Evolutionary conservation across 2,113 vertebrate genomes (phyloP), one percentile per base, ranked within the genome.

Genomic region (Anguilla japonica): DNA sequence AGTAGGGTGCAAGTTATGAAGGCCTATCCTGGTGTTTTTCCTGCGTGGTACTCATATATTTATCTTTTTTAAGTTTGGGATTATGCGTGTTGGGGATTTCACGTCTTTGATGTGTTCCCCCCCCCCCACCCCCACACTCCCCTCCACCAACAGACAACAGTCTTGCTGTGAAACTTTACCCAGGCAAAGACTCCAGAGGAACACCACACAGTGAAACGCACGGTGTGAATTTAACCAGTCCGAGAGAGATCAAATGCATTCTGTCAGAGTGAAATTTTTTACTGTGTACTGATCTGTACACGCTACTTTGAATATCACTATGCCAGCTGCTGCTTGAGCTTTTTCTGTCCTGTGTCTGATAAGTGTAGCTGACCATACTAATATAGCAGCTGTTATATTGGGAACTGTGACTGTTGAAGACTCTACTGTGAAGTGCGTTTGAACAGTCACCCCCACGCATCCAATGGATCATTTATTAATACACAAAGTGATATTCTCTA

Each of bases 71-170:
- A 93, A 34, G 89, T 93, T 86, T 53, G 50, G 11, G 50, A 53
- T 53, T 91, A 89, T 91, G 91, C 85, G 89, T 91, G 91, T 93
- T 93, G 90, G 89, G 88, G 90, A 92, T 90, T 93, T 93, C 88
- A 87, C 9, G 91, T 81, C 80, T 53, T 84, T 90, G 71, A 75
- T 67, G 85, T 88, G 85, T 89, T 87, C 90, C 88, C 87, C 85
- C 91, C 87, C 84, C 90, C 90, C 92, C 34, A 0, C 34, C 34
- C 34, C 34, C 34, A 0, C 34, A 1, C 34, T 1, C 34, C 34
- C 34, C 91, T 93, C 94, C 92, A 92, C 92, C 92, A 93, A 92
- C 26, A 75, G n/a, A 14, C 50, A 88, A 86, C 79, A 91, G 26
- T n/a, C 63, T 75, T 29, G 5, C 34, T 29, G 29, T 34, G n/a